Evolutionary conservation across 2,888 invertebrate species (phyloP).

Genomic region (Strigamia transsilvanica): DNA sequence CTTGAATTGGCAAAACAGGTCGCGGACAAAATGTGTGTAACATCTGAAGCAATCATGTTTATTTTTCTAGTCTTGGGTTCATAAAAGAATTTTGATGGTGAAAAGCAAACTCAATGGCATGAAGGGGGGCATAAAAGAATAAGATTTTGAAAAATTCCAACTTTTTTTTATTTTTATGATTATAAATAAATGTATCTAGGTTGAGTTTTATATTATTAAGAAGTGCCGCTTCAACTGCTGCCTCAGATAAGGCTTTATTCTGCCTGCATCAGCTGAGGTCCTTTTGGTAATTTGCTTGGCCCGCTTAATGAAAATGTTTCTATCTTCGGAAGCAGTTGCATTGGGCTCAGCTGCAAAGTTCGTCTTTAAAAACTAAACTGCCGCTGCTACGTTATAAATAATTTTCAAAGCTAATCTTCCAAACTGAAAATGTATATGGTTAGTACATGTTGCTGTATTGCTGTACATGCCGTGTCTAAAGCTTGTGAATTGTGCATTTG

Average conservation of each 20-base stretch:
- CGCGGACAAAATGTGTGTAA: too few relatives aligned
- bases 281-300: constrained; percentile 9
- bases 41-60: not conserved
- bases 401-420: not conserved
- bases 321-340: not conserved
- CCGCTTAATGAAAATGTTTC: constrained; percentile 24
- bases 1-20: not conserved
- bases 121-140: too few relatives aligned
- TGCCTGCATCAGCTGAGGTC: constrained; percentile 26
- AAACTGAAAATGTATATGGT: not conserved
- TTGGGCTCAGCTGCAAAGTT: not conserved
- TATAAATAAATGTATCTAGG: not conserved
- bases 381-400: not conserved
- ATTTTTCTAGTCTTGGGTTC: not conserved
- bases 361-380: not conserved
- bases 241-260: constrained; percentile 14
- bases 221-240: constrained; percentile 12
- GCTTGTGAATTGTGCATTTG: constrained; percentile 8
- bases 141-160: not conserved
- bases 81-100: too few relatives aligned
- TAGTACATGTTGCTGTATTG: not conserved
- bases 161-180: not conserved
- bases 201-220: constrained; percentile 9
- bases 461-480: not conserved
- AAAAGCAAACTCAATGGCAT: too few relatives aligned